Conservation (phyloP, 2,113 vertebrate species). For the Cyprinodon brontotheroides region DNA sequence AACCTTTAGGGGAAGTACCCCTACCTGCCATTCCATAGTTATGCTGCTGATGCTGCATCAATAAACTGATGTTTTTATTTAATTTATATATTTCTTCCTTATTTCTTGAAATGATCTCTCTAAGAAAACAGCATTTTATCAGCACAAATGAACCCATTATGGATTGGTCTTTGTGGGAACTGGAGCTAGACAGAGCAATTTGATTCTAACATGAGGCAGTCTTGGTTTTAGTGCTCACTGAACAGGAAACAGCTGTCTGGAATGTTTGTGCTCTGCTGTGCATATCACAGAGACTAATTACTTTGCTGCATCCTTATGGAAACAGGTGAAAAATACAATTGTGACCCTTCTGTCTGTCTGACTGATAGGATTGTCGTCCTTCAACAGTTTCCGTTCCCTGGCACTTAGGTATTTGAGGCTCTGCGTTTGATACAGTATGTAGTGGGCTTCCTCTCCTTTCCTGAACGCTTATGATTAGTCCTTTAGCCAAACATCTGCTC, state of each 20-base stretch:
- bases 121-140: too few species aligned
- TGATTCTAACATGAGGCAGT: not conserved
- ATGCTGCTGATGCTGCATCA: too few species aligned
- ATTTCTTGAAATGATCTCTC: too few species aligned
- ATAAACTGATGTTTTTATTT: too few species aligned
- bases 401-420: slow-evolving; percentile 40
- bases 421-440: slow-evolving; percentile 50
- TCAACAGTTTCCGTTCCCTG: slow-evolving; percentile 51
- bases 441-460: slow-evolving; percentile 41
- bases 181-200: not conserved
- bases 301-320: not conserved
- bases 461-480: slow-evolving; percentile 45
- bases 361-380: slow-evolving; percentile 38
- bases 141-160: not conserved
- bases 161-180: not conserved
- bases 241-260: slow-evolving; percentile 1
- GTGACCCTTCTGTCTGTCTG: slow-evolving; percentile 1
- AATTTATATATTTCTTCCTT: too few species aligned
- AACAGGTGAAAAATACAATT: slow-evolving; percentile 32
- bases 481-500: slow-evolving; percentile 74
- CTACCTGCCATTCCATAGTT: too few species aligned
- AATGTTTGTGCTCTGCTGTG: slow-evolving; percentile 12
- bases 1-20: too few species aligned
- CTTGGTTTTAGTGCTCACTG: not conserved
- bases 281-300: not conserved